phyloP scores from a whole-genome alignment of 2,888 invertebrate species.

The Polyploca ridens region DNA sequence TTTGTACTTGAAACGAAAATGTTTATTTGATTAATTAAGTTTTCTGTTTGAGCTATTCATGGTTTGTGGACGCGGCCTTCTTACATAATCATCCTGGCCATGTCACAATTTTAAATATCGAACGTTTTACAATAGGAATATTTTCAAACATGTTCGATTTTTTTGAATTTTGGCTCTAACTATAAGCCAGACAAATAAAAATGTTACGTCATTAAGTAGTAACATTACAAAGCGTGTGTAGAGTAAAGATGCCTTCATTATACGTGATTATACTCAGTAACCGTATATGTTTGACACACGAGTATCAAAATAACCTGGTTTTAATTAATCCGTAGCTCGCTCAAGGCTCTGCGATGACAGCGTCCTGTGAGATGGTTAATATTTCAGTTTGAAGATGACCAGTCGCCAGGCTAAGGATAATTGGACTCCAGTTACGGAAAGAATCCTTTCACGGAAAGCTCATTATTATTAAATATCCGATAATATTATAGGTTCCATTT shows the following conservation, averaged over 20 bases:
- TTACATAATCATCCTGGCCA: too few species aligned
- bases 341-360: constrained; percentile 47
- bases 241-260: constrained; percentile 68
- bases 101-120: too few species aligned
- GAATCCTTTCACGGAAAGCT: constrained; percentile 43
- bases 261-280: constrained; percentile 65
- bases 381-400: constrained; percentile 71
- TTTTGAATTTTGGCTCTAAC: not conserved
- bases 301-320: constrained; percentile 65
- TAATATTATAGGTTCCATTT: not conserved
- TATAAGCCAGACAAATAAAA: not conserved
- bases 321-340: constrained; percentile 64
- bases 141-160: too few species aligned
- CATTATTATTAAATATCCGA: constrained; percentile 4
- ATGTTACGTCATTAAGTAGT: constrained; percentile 14
- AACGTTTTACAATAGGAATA: too few species aligned
- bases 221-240: constrained; percentile 27
- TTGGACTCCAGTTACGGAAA: constrained; percentile 67
- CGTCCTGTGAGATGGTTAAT: constrained; percentile 53
- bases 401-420: constrained; percentile 54
- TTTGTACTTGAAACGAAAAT: not conserved
- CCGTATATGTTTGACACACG: constrained; percentile 68
- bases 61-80: not conserved
- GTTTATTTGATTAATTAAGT: not conserved
- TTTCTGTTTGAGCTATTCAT: not conserved